Base-by-base conservation (phyloP, 2,888 invertebrate species). In the Thecocarcelia acutangulata region DNA sequence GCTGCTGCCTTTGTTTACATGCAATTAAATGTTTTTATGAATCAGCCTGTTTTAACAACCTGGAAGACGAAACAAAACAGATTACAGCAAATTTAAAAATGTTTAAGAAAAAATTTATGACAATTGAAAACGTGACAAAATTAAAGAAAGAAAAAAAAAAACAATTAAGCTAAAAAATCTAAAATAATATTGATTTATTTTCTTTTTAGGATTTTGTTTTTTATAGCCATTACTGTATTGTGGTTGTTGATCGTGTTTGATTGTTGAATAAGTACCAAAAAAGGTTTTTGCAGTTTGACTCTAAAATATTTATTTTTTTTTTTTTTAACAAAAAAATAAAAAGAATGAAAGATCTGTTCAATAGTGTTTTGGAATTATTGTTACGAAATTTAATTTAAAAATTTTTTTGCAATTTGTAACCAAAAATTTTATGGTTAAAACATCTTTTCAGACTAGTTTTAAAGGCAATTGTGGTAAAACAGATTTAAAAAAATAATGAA, bases 211-310 rank as follows among this genome's bases (percentile, higher is more conserved):
- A 33, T 9, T 33, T 78, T 48, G 11, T 48, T 64, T 58, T 42
- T 58, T 59, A 4, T 48, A 59, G 58, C 63, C 59, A 52, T 63
- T 68, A 56, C 74, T 82, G 77, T 74, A 44, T 28, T 77, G 81
- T 82, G 78, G 82, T 82, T 82, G 82, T 82, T 82, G 82, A 66
- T 78, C 73, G 76, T 81, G 81, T 77, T 78, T 82, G 77, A 69
- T 69, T 78, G 77, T 82, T 82, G 74, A 59, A 37, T 17, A 33
- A 50, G 19, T 64, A 17, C 56, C 68, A 56, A 46, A 59, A 46
- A n/a, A 24, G 50, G 11, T 37, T 59, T 59, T 54, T 56, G 17
- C 33, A 56, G 54, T 28, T 52, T 21, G 1, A 13, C 21, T 11
- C 24, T 11, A 13, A 54, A 54, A 33, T 24, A 24, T 12, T 3